These are phyloP conservation scores for Sericinus montela DNA, from an alignment of 2,888 invertebrate species.

Conservation along the genomic window DNA sequence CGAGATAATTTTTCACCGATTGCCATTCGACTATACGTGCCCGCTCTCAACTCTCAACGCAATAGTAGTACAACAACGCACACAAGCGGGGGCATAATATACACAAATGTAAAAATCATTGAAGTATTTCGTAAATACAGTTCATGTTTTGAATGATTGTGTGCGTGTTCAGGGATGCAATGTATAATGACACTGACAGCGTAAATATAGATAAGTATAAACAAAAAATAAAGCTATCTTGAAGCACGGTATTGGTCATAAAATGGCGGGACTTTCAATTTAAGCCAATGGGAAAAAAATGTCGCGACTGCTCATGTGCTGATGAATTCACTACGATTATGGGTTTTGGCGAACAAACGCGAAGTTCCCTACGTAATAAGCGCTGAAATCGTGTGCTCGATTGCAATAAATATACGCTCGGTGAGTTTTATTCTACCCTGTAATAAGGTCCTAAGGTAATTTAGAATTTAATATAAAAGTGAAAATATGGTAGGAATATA, in stretches of 20 bases:
- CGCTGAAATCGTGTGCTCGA: constrained; percentile 77
- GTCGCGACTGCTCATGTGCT: constrained; percentile 52
- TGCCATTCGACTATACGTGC: constrained; percentile 21
- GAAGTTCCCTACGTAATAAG: constrained; percentile 77
- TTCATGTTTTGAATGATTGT: constrained; percentile 32
- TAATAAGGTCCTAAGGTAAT: constrained; percentile 27
- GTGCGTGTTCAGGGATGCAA: constrained; percentile 58
- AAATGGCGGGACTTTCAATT: constrained; percentile 65
- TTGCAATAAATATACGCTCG: constrained; percentile 60
- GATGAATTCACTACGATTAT: constrained; percentile 63
- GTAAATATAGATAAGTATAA: constrained; percentile 62
- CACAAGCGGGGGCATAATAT: not conserved
- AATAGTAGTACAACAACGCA: constrained; percentile 7
- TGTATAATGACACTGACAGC: constrained; percentile 40
- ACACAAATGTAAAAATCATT: constrained; percentile 21
- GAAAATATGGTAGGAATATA: constrained; percentile 16
- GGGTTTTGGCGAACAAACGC: constrained; percentile 46
- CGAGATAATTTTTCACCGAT: constrained; percentile 22
- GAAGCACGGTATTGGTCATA: constrained; percentile 48
- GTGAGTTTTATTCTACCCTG: constrained; percentile 62
- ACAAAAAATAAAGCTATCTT: constrained; percentile 70
- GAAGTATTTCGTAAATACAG: constrained; percentile 42
- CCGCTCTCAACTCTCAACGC: constrained; percentile 15
- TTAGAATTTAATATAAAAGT: constrained; percentile 26
- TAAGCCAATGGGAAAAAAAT: constrained; percentile 57